Evolutionary conservation across 2,888 invertebrate species (phyloP), one percentile per base, ranked within the genome.

Genomic region (Lepidochrysops patricia): DNA sequence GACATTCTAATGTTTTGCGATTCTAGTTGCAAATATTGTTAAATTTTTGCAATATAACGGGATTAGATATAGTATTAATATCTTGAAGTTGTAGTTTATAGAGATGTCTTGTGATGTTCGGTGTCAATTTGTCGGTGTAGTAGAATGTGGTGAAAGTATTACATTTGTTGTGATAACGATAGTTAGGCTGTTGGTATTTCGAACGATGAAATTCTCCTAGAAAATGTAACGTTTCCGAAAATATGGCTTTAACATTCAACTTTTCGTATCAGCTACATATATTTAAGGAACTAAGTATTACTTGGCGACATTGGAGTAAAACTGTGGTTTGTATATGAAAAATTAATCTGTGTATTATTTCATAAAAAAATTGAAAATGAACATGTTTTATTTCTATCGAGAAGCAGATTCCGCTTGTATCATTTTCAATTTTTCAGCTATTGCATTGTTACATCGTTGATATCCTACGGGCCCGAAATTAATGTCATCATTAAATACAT

Each of bases 91-190:
- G 32, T 54, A 54, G 54, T 32, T 19, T 54, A 29, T 54, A 54
- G 54, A 29, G 15, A 5, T 27, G 27, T 54, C 54, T 54, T 15
- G 54, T 54, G 54, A 54, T 54, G 54, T 32, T 54, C 32, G 15
- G 29, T 54, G 54, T 54, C 54, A 54, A 54, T 32, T 54, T 29
- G 32, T 29, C 9, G 5, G n/a, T 52, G n/a, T 13, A 13, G 27
- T 48, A 19, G 15, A 52, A 52, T 13, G 9, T 52, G 25, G 12
- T 43, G 4, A 43, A 43, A 43, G 15, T 43, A 19, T 43, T 43
- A 43, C 29, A 5, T 9, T 29, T 29, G 2, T 29, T 29, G 7
- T 29, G 6, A 29, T 9, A 7, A 29, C 23, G 19, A 19, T 19
- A 43, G 12, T 9, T 43, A 43, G 19, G 43, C 43, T 12, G 43